Evolutionary conservation across 1,140 invertebrate species (phyloP), one percentile per base, ranked within the genome.

Genomic region (Pteromalus puparum): DNA sequence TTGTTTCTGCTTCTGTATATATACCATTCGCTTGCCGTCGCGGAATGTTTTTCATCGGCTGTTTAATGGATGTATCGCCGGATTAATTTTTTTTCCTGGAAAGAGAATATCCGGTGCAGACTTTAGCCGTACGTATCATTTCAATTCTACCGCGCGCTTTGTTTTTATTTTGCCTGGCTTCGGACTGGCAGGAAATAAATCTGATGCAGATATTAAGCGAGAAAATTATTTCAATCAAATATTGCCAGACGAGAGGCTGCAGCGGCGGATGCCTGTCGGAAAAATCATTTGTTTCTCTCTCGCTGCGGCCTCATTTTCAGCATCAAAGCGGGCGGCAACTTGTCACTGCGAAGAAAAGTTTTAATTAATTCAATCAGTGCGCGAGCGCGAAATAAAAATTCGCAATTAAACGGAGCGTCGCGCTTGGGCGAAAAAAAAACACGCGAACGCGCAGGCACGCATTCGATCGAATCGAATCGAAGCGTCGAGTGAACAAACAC

Each of bases 351-450:
- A 21, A 34, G 72, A 42, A 74, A 42, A n/a, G 28, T 70, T 70
- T 81, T 74, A 82, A 82, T 82, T 74, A 82, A 82, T 74, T 53
- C 34, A 24, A 82, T 74, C 21, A 82, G 30, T 10, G n/a, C 28
- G n/a, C 28, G 18, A n/a, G 72, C 72, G 12, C 34, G 1, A 70
- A 30, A 70, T 70, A 30, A 70, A 61, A 70, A 70, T 28, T 28
- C 68, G 13, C 15, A 70, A 70, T 70, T 70, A 30, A 70, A 70
- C 26, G 67, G 18, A 70, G 67, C 67, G 26, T 24, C 24, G 65
- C 42, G 48, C 13, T 9, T 26, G 67, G 12, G 67, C 24, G 13
- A 28, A 28, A 70, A 70, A 70, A 70, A 18, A 70, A 18, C 26
- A 18, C 24, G 5, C 6, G 34, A 34, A 2, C 48, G 7, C 26